Evolutionary conservation across 2,797 vertebrate species (phyloP), one percentile per base, ranked within the genome.

Genomic region (Alouatta caraya): DNA sequence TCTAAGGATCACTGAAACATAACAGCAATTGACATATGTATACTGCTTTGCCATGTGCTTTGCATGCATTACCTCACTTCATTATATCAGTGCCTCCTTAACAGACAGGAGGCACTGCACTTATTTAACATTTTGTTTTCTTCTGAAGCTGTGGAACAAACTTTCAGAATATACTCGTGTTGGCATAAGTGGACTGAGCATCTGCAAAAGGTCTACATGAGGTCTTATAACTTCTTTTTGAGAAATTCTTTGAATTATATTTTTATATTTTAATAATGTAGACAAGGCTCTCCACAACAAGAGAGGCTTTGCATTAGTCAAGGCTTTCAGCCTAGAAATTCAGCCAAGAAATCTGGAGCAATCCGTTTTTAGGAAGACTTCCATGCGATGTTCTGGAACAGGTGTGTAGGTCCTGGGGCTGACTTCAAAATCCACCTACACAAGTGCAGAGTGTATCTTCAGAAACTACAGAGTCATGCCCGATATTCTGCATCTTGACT

Each of bases 321-420:
- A 94, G 78, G 67, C 61, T 91, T 90, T 83, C 26, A 5, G 70
- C 89, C 39, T 93, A 88, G 76, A 95, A 93, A 59, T 33, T 39
- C 57, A 73, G 70, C 87, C 90, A 92, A 80, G 79, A 92, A 93
- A 84, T 89, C 37, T 21, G 10, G 33, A 85, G 48, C 72, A 79
- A 93, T 59, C 22, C 44, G 6, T 12, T 67, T 87, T 48, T 50
- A 73, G 76, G 84, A 96, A 70, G 59, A 26, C 33, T 67, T n/a
- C 52, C 59, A 55, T 14, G 17, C 2, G 46, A 22, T 76, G 52
- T 55, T 87, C 88, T 39, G 5, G 28, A 76, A 50, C 83, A 95
- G 75, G 50, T 59, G 57, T 64, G 81, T 8, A 64, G 46, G 59
- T 79, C 57, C 57, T 67, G 33, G 24, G 70, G 48, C 42, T 95